phyloP scores from a whole-genome alignment of 2,113 vertebrate genomes.

The Erinaceus europaeus region DNA sequence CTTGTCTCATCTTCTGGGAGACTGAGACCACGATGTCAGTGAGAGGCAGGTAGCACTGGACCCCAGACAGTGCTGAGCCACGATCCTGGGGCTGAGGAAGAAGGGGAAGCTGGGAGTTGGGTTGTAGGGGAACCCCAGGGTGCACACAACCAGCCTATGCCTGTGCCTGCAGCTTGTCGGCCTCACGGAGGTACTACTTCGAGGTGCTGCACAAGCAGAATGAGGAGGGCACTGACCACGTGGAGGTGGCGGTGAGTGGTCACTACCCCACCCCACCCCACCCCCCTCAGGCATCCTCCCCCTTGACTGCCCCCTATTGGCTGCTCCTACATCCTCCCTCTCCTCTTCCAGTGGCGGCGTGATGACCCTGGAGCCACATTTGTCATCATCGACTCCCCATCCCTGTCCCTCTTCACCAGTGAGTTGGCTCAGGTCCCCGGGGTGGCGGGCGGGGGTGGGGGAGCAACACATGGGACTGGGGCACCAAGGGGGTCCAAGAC shows the following conservation, averaged over 20 bases:
- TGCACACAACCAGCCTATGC: not conserved
- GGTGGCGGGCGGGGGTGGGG: too few species aligned
- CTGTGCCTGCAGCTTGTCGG: slow-evolving; percentile 82
- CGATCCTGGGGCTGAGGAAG: fast-evolving
- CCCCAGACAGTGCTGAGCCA: too few species aligned
- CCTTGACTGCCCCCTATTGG: too few species aligned
- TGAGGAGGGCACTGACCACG: slow-evolving; percentile 89
- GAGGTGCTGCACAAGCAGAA: slow-evolving; percentile 96
- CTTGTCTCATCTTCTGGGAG: too few species aligned
- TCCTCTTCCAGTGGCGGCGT: slow-evolving; percentile 89
- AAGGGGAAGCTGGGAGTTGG: not conserved
- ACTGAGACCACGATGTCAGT: too few species aligned
- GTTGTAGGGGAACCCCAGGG: not conserved
- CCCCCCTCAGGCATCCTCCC: too few species aligned
- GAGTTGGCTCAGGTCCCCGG: slow-evolving; percentile 76
- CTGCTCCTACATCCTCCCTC: too few species aligned
- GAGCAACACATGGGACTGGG: too few species aligned
- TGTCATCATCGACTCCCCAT: slow-evolving; percentile 86
- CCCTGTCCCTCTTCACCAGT: slow-evolving; percentile 94
- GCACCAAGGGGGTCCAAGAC: too few species aligned
- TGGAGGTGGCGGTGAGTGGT: slow-evolving; percentile 92
- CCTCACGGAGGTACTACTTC: slow-evolving; percentile 90
- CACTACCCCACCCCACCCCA: too few species aligned
- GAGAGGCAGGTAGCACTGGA: too few species aligned
- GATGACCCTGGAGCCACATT: slow-evolving; percentile 82